phyloP scores from a whole-genome alignment of 2,888 invertebrate genomes.

The Trichacis sp. region DNA sequence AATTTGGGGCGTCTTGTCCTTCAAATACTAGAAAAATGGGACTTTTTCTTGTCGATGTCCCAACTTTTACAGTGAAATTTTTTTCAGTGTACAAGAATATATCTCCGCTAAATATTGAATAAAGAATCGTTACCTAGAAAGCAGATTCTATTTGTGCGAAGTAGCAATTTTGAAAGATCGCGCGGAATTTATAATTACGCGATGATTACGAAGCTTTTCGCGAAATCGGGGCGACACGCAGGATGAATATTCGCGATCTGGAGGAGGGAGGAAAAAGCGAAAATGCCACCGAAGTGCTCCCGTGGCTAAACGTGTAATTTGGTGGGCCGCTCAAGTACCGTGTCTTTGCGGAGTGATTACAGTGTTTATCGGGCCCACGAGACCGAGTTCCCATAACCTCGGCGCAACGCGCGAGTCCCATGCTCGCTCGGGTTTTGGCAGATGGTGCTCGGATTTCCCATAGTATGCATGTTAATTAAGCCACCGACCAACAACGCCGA shows the following conservation, averaged over 20 bases:
- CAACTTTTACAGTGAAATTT: no score
- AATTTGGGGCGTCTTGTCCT: no score
- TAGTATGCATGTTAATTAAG: conserved; percentile 41
- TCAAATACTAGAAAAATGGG: no score
- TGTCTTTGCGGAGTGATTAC: conserved; percentile 64
- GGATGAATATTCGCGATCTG: conserved; percentile 8
- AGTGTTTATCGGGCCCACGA: conserved; percentile 61
- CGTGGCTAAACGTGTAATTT: conserved; percentile 55
- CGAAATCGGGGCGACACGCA: conserved; percentile 23
- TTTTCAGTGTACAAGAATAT: no score
- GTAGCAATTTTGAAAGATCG: no score
- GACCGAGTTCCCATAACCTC: conserved; percentile 67
- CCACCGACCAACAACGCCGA: conserved; percentile 42
- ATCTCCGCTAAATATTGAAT: no score
- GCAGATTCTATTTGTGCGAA: no score
- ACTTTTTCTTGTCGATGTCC: no score
- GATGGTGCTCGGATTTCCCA: conserved; percentile 49
- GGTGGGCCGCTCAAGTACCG: conserved; percentile 57
- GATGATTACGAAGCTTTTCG: conserved; percentile 7
- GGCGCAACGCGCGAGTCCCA: conserved; percentile 21
- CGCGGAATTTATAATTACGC: no score
- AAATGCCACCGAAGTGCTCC: conserved; percentile 35
- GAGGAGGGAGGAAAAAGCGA: conserved; percentile 35
- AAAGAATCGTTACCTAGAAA: no score
- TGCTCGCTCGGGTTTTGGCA: conserved; percentile 35